Percentiles rank a stretch among this genome's conserved stretches.
Conservation (phyloP, 2,888 invertebrate species). For the Charanyca ferruginea region DNA sequence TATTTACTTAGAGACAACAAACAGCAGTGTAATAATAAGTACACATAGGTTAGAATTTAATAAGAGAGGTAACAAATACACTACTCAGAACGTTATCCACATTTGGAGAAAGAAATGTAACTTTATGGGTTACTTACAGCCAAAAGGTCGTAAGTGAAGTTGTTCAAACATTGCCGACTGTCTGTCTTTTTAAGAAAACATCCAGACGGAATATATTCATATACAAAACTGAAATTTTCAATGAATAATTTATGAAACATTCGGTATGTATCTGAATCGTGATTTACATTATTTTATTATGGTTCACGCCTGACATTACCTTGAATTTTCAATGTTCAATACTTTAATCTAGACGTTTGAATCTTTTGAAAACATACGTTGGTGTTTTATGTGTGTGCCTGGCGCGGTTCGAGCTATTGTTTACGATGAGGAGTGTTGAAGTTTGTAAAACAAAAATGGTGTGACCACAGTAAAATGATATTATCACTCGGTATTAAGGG, state of each 20-base stretch:
- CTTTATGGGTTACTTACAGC: neutral
- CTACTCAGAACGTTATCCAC: no score
- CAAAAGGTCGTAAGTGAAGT: neutral
- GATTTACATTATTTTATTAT: constrained; percentile 57
- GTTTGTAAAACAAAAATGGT: no score
- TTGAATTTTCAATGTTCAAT: constrained; percentile 60
- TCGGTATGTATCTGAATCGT: constrained; percentile 56
- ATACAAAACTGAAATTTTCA: constrained; percentile 46
- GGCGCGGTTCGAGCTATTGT: constrained; percentile 8
- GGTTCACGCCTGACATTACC: constrained; percentile 55
- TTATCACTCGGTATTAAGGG: no score
- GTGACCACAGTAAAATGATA: no score
- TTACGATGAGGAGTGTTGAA: neutral
- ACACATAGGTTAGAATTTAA: no score
- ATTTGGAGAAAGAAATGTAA: neutral
- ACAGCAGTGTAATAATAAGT: no score
- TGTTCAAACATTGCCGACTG: neutral
- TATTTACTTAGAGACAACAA: no score
- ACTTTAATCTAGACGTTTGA: constrained; percentile 61
- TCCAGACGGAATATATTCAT: constrained; percentile 37
- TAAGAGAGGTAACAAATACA: no score
- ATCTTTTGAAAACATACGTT: constrained; percentile 61
- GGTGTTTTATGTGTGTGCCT: neutral
- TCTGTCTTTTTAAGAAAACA: constrained; percentile 14
- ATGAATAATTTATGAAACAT: constrained; percentile 62